These are phyloP conservation scores for Haemorhous mexicanus DNA, from an alignment of 2,113 vertebrate genomes.

Conservation along the genomic window DNA sequence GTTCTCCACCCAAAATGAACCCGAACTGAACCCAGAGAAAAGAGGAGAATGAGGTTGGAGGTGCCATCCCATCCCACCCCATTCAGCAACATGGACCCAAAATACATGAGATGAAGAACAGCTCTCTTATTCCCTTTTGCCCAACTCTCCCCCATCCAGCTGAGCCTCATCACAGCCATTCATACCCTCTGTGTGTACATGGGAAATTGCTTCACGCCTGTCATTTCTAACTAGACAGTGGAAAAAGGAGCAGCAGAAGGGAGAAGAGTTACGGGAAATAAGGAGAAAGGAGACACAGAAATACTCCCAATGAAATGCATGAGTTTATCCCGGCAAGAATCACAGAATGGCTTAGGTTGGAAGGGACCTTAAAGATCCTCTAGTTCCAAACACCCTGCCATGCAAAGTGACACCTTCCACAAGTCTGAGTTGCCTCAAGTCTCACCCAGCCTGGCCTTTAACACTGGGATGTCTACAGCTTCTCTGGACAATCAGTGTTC, in stretches of 20 bases:
- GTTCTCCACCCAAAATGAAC: neutral
- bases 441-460: neutral
- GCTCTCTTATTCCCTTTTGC: neutral
- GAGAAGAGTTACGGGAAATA: neutral
- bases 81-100: accelerated
- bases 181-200: neutral
- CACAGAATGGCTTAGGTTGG: neutral
- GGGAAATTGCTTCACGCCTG: neutral
- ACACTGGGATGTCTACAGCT: neutral
- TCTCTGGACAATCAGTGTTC: neutral
- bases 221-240: neutral
- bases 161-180: neutral
- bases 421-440: neutral
- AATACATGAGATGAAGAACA: accelerated
- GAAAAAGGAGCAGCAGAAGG: neutral
- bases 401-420: neutral
- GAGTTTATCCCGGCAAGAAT: neutral
- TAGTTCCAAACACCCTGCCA: neutral
- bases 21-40: neutral
- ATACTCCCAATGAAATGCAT: neutral
- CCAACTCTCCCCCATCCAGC: accelerated
- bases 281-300: neutral
- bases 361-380: neutral
- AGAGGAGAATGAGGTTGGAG: neutral
- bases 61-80: neutral